Evolutionary conservation across 2,113 vertebrate species (phyloP).

Genomic region (human (Homo sapiens)): GRCh38 chr15:69606001-69606500

Average conservation of each 20-base stretch:
- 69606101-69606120: neutral
- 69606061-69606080: neutral
- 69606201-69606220: neutral
- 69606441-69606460: neutral
- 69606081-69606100: accelerated
- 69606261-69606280: neutral
- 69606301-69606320: neutral
- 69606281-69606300: neutral
- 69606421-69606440: neutral
- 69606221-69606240: neutral
- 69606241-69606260: neutral
- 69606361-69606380: neutral
- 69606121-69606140: neutral
- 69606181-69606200: neutral
- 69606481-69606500: neutral
- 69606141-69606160: neutral
- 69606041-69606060: neutral
- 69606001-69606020: neutral
- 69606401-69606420: neutral
- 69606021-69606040: accelerated
- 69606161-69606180: neutral
- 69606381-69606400: neutral
- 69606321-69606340: neutral
- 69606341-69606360: neutral
- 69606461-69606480: neutral